Evolutionary conservation across 2,888 invertebrate species (phyloP).

Genomic region (Elegia similella): DNA sequence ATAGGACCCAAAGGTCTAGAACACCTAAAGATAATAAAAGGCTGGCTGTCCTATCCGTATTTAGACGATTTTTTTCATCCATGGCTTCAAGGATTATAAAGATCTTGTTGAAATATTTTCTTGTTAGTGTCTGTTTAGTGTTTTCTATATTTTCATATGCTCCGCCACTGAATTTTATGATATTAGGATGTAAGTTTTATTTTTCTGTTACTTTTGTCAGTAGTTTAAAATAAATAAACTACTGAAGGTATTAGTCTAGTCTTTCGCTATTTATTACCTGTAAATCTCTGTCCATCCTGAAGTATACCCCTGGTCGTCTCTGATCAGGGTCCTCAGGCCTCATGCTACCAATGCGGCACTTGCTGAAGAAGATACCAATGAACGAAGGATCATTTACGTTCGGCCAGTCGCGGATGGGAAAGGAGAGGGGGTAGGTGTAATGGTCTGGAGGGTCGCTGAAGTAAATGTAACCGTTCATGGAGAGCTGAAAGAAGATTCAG

Average conservation of each 20-base stretch:
- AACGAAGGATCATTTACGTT: constrained; percentile 93
- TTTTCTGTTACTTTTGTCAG: too few species aligned
- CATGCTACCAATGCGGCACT: constrained; percentile 89
- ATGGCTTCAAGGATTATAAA: too few species aligned
- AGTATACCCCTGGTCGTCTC: constrained; percentile 91
- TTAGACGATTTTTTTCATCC: too few species aligned
- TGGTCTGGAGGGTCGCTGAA: constrained; percentile 95
- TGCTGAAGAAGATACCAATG: constrained; percentile 96
- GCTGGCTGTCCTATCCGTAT: too few species aligned
- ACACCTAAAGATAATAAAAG: too few species aligned
- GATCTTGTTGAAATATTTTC: too few species aligned
- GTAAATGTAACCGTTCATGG: constrained; percentile 91
- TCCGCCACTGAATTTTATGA: too few species aligned
- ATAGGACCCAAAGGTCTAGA: too few species aligned
- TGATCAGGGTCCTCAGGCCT: constrained; percentile 88
- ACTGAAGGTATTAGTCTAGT: background rate
- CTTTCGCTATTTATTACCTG: constrained; percentile 45
- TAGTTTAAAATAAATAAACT: too few species aligned
- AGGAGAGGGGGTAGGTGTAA: constrained; percentile 91
- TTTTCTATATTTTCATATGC: too few species aligned
- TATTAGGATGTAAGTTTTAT: too few species aligned
- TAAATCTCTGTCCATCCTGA: constrained; percentile 83
- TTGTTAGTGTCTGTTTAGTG: too few species aligned
- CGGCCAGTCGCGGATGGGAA: constrained; percentile 94
- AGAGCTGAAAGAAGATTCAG: constrained; percentile 78